Conservation (phyloP, 2,888 invertebrate genomes). For the Tipula lateralis region DNA sequence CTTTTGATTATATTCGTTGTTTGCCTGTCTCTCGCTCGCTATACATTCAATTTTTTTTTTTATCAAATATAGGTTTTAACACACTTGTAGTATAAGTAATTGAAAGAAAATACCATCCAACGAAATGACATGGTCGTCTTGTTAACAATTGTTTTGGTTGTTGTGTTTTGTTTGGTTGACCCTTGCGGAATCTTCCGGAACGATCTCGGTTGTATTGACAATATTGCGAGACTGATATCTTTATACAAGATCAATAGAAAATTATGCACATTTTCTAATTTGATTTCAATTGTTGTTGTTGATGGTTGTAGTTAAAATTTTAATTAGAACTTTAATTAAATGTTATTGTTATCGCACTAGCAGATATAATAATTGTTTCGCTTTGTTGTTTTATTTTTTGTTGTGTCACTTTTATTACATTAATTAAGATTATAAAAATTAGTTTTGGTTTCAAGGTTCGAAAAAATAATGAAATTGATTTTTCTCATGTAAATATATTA, state of each 20-base stretch:
- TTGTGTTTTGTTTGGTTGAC: not conserved
- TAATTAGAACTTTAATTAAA: not conserved
- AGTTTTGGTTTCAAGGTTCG: not conserved
- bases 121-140: not conserved
- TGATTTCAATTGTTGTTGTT: not conserved
- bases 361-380: not conserved
- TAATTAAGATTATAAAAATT: not conserved
- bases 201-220: not conserved
- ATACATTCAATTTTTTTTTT: not conserved
- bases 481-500: not conserved
- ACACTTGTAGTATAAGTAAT: not conserved
- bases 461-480: not conserved
- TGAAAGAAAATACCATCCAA: not conserved
- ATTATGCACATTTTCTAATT: not conserved
- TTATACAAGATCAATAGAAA: not conserved
- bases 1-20: not conserved
- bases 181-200: not conserved
- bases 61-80: conserved; percentile 6
- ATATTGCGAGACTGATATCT: not conserved
- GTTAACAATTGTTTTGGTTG: too few relatives aligned
- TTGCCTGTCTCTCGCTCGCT: not conserved
- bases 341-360: not conserved
- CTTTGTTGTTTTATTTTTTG: not conserved
- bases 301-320: too few relatives aligned
- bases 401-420: not conserved